Base-by-base conservation (phyloP, 2,113 vertebrate species). In the Cinclus cinclus region DNA sequence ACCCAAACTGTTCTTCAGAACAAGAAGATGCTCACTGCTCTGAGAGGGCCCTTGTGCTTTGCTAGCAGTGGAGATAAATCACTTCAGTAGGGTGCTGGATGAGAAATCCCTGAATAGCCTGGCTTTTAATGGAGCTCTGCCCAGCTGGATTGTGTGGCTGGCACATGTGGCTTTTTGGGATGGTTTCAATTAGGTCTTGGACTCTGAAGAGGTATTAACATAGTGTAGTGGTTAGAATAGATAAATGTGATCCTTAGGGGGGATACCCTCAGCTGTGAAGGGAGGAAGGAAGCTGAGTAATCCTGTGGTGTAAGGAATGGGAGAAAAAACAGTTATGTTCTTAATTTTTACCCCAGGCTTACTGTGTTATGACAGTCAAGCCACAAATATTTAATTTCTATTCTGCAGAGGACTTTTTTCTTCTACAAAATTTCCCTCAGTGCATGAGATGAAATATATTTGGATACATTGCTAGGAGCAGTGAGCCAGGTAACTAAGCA, bases 201-300 rank as follows among this genome's bases (percentile, higher is more conserved):
- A 37, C 87, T 94, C 86, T 78, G 83, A 86, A 82, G 77, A 78
- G 13, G 11, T 44, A 41, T 68, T 94, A 74, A 62, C 69, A 49
- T 24, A 84, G 52, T 18, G 12, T 5, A 68, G 37, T 41, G 37
- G 28, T 56, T 89, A n/a, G 52, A 89, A 71, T 21, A 44, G 24
- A 82, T 55, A 41, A 84, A 74, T 71, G 33, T 68, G 25, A 79
- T 63, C 0, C 0, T 71, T 75, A 35, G 16, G 52, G 52, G 68
- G 55, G 21, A 42, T 55, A 50, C 24, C 59, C 71, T 59, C 71
- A 80, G 1, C 69, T 78, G 50, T 30, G 68, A 67, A 59, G 27
- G 44, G 55, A 69, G 42, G 71, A 88, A 90, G 94, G 55, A 86
- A 93, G 71, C 64, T 64, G 52, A 86, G 63, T 86, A 92, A 90